A percentile compares a stretch with the other conserved stretches of the same genome.
Evolutionary conservation across 2,888 invertebrate species (phyloP).

Genomic region (Eumerus sabulonum): DNA sequence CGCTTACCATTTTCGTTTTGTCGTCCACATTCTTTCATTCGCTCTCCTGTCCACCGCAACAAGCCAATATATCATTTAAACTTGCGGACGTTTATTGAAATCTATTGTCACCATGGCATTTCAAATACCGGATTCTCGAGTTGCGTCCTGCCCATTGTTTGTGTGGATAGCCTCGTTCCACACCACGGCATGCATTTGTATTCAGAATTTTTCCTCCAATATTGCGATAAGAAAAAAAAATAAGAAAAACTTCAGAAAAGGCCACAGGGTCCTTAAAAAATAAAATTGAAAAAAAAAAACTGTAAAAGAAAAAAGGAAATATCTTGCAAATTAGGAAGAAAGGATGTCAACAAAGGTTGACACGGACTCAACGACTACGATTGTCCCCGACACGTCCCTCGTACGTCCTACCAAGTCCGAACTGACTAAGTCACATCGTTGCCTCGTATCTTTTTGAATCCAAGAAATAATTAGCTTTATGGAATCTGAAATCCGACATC

Average conservation of each 20-base stretch:
- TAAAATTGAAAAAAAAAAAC: too few relatives aligned
- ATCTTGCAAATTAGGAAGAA: constrained; percentile 7
- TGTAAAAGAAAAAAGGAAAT: too few relatives aligned
- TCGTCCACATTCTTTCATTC: neutral
- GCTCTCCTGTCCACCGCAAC: constrained; percentile 44
- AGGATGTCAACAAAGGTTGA: constrained; percentile 14
- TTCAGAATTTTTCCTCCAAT: constrained; percentile 13
- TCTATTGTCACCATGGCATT: constrained; percentile 55
- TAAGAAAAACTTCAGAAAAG: too few relatives aligned
- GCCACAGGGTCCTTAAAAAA: neutral
- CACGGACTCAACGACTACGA: neutral
- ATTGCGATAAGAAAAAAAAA: too few relatives aligned
- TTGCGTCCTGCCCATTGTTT: constrained; percentile 27
- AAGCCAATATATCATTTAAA: constrained; percentile 48
- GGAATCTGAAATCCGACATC: neutral
- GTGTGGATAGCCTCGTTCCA: constrained; percentile 34
- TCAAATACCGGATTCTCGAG: constrained; percentile 32
- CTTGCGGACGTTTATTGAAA: constrained; percentile 59
- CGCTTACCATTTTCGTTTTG: too few relatives aligned
- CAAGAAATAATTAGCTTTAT: constrained; percentile 21
- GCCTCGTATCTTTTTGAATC: constrained; percentile 2
- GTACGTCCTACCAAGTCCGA: too few relatives aligned
- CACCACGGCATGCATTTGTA: constrained; percentile 36
- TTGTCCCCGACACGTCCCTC: too few relatives aligned
- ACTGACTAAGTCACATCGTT: too few relatives aligned